phyloP scores from a whole-genome alignment of 1,140 invertebrate species.

The Littorina saxatilis region DNA sequence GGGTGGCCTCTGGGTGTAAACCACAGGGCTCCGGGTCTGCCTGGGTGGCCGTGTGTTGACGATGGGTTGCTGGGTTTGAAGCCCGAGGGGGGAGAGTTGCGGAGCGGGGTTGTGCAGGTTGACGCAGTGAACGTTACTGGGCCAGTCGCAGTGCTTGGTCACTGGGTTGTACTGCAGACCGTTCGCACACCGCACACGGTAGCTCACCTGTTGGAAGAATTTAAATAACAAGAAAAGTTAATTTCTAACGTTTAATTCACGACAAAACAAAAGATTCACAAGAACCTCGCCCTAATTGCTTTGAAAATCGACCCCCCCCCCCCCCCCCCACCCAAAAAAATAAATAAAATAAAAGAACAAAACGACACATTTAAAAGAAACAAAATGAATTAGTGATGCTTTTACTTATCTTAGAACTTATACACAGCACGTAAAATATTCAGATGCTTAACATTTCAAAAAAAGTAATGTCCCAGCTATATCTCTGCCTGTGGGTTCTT shows the following conservation, averaged over 20 bases:
- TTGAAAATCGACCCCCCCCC: too few relatives aligned
- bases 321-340: too few relatives aligned
- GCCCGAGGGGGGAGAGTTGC: background rate
- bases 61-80: background rate
- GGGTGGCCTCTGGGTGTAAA: background rate
- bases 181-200: conserved; percentile 3
- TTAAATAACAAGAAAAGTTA: background rate
- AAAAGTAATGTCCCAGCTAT: too few relatives aligned
- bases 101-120: background rate
- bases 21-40: background rate
- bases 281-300: too few relatives aligned
- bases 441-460: too few relatives aligned
- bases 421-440: too few relatives aligned
- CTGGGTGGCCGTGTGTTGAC: background rate
- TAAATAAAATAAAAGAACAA: background rate
- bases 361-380: background rate
- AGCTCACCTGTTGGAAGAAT: conserved; percentile 13
- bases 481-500: too few relatives aligned
- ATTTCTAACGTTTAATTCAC: background rate
- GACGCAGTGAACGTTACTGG: conserved; percentile 5
- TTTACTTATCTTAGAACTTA: too few relatives aligned
- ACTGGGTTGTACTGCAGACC: conserved; percentile 21
- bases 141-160: conserved; percentile 30
- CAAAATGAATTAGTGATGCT: background rate
- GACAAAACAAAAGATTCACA: background rate